These are phyloP conservation scores for Epicampocera succincta DNA, from an alignment of 2,888 invertebrate species.

Conservation along the genomic window DNA sequence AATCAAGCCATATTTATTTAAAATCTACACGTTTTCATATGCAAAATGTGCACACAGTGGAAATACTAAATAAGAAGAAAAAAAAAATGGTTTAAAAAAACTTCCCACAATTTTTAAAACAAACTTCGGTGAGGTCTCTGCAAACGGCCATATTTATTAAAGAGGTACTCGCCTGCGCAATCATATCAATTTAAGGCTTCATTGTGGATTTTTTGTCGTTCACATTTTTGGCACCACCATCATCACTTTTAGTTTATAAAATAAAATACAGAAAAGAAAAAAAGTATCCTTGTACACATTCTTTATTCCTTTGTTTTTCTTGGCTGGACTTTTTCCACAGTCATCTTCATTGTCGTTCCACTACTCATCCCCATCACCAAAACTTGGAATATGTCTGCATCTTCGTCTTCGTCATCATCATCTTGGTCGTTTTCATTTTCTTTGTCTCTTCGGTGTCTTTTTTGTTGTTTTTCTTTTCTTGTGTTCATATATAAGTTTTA, in stretches of 20 bases:
- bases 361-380: slow-evolving; percentile 51
- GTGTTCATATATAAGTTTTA: slow-evolving; percentile 39
- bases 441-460: slow-evolving; percentile 41
- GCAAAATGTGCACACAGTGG: slow-evolving; percentile 63
- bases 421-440: slow-evolving; percentile 62
- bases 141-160: slow-evolving; percentile 69
- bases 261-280: slow-evolving; percentile 18
- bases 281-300: slow-evolving; percentile 63
- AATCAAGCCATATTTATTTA: slow-evolving; percentile 69
- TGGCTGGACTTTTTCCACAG: slow-evolving; percentile 54
- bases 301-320: slow-evolving; percentile 9
- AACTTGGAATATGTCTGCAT: slow-evolving; percentile 39
- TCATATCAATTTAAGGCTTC: slow-evolving; percentile 69
- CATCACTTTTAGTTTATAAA: slow-evolving; percentile 44
- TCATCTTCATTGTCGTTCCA: slow-evolving; percentile 60
- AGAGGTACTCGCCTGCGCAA: slow-evolving; percentile 60
- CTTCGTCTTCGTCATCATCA: slow-evolving; percentile 46
- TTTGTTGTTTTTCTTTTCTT: slow-evolving; percentile 4
- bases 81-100: slow-evolving; percentile 37
- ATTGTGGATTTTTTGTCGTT: slow-evolving; percentile 39
- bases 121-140: slow-evolving; percentile 68
- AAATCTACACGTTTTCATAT: slow-evolving; percentile 69
- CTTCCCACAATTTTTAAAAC: slow-evolving; percentile 61
- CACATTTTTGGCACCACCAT: slow-evolving; percentile 58
- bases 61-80: slow-evolving; percentile 27